These are phyloP conservation scores for Sinocyclocheilus grahami DNA, from an alignment of 2,113 vertebrate species.

Conservation along the genomic window DNA sequence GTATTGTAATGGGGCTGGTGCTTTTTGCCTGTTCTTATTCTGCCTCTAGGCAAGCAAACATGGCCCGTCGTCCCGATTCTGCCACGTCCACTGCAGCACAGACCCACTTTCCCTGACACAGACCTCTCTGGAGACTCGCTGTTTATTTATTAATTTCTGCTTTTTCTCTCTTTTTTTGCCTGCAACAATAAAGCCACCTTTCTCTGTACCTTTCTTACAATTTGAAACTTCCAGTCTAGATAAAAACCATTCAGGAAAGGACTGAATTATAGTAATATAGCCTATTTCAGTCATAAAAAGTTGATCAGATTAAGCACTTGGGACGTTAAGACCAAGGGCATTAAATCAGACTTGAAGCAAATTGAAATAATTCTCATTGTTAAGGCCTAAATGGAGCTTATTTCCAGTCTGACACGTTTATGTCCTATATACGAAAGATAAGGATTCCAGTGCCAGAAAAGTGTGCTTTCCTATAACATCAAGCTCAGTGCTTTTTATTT, in stretches of 20 bases:
- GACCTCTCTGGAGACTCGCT: constrained; percentile 54
- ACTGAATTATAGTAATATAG: constrained; percentile 43
- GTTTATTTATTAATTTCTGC: constrained; percentile 43
- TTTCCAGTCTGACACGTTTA: background rate
- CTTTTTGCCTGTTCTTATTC: constrained; percentile 49
- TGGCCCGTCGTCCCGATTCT: constrained; percentile 64
- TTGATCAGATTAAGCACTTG: constrained; percentile 5
- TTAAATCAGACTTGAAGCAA: background rate
- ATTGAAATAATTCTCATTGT: constrained; percentile 2
- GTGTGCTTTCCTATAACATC: background rate
- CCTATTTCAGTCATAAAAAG: constrained; percentile 40
- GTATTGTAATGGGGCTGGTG: constrained; percentile 33
- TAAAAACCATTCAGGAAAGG: constrained; percentile 4
- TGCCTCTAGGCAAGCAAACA: constrained; percentile 58
- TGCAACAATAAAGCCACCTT: background rate
- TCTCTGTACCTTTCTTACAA: background rate
- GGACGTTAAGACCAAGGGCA: background rate
- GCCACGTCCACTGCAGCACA: constrained; percentile 59
- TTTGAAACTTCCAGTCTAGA: background rate
- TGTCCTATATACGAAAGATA: background rate
- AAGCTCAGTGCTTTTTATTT: background rate
- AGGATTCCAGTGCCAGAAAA: background rate
- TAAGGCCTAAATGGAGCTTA: background rate
- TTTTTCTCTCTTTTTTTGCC: background rate
- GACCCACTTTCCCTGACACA: constrained; percentile 67